phyloP scores from a whole-genome alignment of 2,797 vertebrate species.

The Geotria australis region DNA sequence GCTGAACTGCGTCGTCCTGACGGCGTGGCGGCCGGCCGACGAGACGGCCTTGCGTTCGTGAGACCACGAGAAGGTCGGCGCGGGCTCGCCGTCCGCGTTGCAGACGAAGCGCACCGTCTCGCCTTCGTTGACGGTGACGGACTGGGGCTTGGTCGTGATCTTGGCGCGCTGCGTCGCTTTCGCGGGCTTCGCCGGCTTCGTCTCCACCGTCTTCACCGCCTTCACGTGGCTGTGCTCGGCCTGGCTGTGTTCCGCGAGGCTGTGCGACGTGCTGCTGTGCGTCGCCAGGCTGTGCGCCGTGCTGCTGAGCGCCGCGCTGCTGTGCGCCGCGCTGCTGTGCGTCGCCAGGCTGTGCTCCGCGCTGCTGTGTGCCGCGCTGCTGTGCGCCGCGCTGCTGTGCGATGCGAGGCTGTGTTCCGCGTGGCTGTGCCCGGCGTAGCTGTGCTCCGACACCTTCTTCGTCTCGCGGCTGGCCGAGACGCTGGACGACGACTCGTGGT shows the following conservation, averaged over 20 bases:
- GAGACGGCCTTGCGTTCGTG: conserved; percentile 21
- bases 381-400: no score
- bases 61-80: conserved; percentile 44
- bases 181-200: conserved; percentile 9
- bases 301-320: no score
- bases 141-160: conserved; percentile 56
- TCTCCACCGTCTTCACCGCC: background rate
- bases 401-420: no score
- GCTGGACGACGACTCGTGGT: conserved; percentile 48
- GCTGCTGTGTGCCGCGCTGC: no score
- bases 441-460: conserved; percentile 22
- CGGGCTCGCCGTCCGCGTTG: conserved; percentile 54
- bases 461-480: conserved; percentile 35
- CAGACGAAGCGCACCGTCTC: conserved; percentile 45
- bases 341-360: no score
- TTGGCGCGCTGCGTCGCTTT: conserved; percentile 32
- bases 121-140: conserved; percentile 49
- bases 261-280: no score
- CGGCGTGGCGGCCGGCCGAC: conserved; percentile 30
- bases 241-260: background rate
- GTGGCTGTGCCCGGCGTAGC: background rate
- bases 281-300: no score
- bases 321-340: no score
- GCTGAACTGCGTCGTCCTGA: conserved; percentile 34
- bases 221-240: background rate